Base-by-base conservation (phyloP, 37 sponge, comb jelly and placozoan species). In the Beroe ovata region DNA sequence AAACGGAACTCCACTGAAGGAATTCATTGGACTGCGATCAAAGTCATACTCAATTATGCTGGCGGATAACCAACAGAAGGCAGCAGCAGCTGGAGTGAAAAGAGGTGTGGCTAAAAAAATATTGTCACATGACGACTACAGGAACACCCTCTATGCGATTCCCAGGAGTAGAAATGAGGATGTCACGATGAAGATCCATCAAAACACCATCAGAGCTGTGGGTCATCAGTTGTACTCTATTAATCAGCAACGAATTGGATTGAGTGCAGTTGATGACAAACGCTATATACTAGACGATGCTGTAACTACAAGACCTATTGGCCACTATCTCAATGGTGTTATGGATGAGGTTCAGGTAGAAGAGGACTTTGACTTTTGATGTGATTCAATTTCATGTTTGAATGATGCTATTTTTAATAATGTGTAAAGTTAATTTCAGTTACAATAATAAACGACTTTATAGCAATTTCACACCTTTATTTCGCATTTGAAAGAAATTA, bases 231-330 rank as follows among this genome's bases (percentile, higher is more conserved):
- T 69, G 4, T 69, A 36, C 20, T 11, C 38, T 69, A 69, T 36
- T 8, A 4, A 6, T 14, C 38, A 29, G 20, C 26, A 6, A 14
- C 26, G 32, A 28, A 14, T 29, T 2, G 71, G 38, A 36, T 36
- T 69, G 38, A 21, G 21, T 8, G 38, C 38, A 19, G 19, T 36
- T 29, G 71, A 69, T 35, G 71, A 69, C 71, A 69, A 69, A 38
- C 36, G 71, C 19, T 69, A 8, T 3, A 36, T 69, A 3, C 25
- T 32, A 21, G 71, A 69, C 11, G 71, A 69, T 69, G 71, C 38
- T 36, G 38, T 69, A 36, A 35, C 30, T 21, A 69, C 71, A 3
- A 8, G 71, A 29, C 20, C 71, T 29, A 35, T 21, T 69, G 71
- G 71, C 8, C 71, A 69, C n/a, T n/a, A n/a, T n/a, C n/a, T n/a